Evolutionary conservation across 2,797 vertebrate genomes (phyloP).

Genomic region (Rhinichthys osculus): DNA sequence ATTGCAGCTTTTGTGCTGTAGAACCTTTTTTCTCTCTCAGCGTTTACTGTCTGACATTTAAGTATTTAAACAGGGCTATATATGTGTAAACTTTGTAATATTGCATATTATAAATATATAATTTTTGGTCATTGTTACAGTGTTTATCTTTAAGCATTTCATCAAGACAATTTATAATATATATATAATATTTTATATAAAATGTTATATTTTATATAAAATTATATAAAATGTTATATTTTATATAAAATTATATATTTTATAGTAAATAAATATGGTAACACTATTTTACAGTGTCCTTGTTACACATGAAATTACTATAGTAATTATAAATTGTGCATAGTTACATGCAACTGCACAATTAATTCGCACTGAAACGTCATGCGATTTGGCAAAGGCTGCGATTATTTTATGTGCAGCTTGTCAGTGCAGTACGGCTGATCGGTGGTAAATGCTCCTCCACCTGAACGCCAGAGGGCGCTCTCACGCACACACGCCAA

Average conservation of each 20-base stretch:
- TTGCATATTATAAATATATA: background rate
- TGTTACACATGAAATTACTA: background rate
- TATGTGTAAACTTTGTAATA: too few relatives aligned
- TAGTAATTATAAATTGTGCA: background rate
- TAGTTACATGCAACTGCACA: background rate
- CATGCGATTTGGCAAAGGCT: too few relatives aligned
- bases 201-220: too few relatives aligned
- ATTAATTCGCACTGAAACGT: too few relatives aligned
- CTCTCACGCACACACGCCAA: too few relatives aligned
- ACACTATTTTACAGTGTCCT: background rate
- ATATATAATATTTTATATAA: too few relatives aligned
- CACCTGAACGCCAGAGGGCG: too few relatives aligned
- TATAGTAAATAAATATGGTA: background rate
- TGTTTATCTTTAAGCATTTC: background rate
- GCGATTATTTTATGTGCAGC: too few relatives aligned
- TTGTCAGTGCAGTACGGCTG: too few relatives aligned
- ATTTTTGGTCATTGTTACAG: background rate
- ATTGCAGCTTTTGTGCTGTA: background rate
- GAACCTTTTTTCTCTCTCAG: background rate
- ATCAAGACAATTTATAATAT: too few relatives aligned
- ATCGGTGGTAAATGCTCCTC: too few relatives aligned
- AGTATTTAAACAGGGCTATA: background rate
- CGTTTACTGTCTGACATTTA: background rate
- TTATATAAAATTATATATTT: background rate
- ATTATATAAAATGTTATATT: too few relatives aligned